Conservation (phyloP, 2,888 invertebrate species). For the Dione juno region DNA sequence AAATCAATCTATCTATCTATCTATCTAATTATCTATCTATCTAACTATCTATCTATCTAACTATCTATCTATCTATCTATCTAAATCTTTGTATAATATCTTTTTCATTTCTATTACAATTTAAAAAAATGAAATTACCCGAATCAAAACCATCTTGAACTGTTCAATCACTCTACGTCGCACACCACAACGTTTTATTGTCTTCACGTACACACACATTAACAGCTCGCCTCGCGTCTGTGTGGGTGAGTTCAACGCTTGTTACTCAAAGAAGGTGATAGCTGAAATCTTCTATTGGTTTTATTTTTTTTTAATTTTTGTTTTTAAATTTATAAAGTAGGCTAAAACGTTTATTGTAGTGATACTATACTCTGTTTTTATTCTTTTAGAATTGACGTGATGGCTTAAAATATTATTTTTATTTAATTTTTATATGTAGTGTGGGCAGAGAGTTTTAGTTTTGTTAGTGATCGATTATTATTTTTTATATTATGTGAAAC, state of each 20-base stretch:
- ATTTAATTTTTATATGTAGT: too few species aligned
- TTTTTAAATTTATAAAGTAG: too few species aligned
- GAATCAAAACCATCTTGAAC: slow-evolving; percentile 55
- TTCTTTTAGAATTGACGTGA: too few species aligned
- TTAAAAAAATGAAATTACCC: slow-evolving; percentile 13
- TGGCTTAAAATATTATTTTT: too few species aligned
- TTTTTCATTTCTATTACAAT: background rate
- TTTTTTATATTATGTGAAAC: too few species aligned
- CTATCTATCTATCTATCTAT: too few species aligned
- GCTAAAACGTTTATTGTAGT: background rate
- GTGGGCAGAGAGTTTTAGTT: too few species aligned
- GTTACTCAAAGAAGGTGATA: slow-evolving; percentile 55
- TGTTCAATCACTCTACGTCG: slow-evolving; percentile 51
- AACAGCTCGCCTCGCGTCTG: slow-evolving; percentile 36
- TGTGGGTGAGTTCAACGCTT: slow-evolving; percentile 68
- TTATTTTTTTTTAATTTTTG: slow-evolving; percentile 29
- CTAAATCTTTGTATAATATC: too few species aligned
- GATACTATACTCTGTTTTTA: background rate
- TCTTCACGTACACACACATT: slow-evolving; percentile 55
- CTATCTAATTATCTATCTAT: too few species aligned
- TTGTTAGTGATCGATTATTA: too few species aligned
- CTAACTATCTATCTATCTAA: too few species aligned
- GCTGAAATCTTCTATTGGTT: slow-evolving; percentile 56
- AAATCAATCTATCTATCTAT: too few species aligned
- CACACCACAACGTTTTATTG: slow-evolving; percentile 60